Conservation (phyloP, 2,888 invertebrate genomes). For the Lamellibrachia columna region DNA sequence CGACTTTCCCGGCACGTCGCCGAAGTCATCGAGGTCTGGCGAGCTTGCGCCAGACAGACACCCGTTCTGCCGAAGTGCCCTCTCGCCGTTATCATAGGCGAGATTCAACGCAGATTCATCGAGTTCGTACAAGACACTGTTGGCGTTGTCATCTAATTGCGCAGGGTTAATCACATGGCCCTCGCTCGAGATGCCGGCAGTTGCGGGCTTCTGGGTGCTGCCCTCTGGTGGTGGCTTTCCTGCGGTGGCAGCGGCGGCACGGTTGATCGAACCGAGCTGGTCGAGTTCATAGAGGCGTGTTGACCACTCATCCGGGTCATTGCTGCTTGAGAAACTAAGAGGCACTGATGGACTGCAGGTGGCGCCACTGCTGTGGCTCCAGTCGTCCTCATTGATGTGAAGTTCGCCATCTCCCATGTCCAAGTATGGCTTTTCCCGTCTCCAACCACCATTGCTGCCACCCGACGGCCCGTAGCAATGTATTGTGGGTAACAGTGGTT, state of each 20-base stretch:
- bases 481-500: not conserved
- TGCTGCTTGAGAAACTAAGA: conserved; percentile 32
- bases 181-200: not conserved
- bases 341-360: conserved; percentile 28
- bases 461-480: conserved; percentile 19
- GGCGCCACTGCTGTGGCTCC: conserved; percentile 23
- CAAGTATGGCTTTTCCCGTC: conserved; percentile 14
- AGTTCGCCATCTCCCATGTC: conserved; percentile 21
- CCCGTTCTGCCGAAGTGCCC: not conserved
- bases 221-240: not conserved
- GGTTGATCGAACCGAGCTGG: conserved; percentile 28
- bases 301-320: conserved; percentile 36
- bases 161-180: not conserved
- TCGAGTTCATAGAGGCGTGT: conserved; percentile 37
- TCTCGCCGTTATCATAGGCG: not conserved
- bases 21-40: not conserved
- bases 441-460: not conserved
- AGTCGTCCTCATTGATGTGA: conserved; percentile 29
- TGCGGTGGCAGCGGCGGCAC: not conserved
- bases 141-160: not conserved
- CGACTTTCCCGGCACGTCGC: not conserved
- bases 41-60: not conserved
- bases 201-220: not conserved
- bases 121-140: not conserved
- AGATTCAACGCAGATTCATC: not conserved